phyloP scores from a whole-genome alignment of 2,888 invertebrate genomes.

The Leuctra nigra region DNA sequence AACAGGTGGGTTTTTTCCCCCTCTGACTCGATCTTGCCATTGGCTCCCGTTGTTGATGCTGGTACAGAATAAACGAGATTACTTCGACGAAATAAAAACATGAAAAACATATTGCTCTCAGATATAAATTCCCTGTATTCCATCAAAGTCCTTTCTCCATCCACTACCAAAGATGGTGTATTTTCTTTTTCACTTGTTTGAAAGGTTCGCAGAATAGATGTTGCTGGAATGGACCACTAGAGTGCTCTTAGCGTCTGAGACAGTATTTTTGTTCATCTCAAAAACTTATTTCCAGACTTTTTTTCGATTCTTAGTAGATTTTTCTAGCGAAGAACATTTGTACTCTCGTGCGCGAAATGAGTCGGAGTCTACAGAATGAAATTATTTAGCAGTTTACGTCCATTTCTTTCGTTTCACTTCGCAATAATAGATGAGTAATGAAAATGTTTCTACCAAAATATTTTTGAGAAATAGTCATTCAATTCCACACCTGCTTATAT shows the following conservation, averaged over 20 bases:
- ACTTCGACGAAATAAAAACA: constrained; percentile 10
- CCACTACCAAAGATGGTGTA: constrained; percentile 9
- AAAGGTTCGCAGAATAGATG: constrained; percentile 11
- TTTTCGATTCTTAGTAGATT: constrained; percentile 8
- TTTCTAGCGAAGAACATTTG: constrained; percentile 1
- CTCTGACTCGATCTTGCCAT: too few relatives aligned
- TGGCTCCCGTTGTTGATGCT: not conserved
- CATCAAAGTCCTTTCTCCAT: constrained; percentile 22
- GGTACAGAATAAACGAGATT: constrained; percentile 8
- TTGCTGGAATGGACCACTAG: constrained; percentile 11
- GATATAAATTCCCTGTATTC: constrained; percentile 22
- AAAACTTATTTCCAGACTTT: constrained; percentile 9
- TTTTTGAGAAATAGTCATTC: too few relatives aligned
- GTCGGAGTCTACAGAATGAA: too few relatives aligned
- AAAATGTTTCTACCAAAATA: too few relatives aligned
- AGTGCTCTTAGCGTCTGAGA: constrained; percentile 15
- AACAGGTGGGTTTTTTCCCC: too few relatives aligned
- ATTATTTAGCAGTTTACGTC: too few relatives aligned
- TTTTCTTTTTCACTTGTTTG: constrained; percentile 18
- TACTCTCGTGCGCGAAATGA: too few relatives aligned
- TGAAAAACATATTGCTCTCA: constrained; percentile 14
- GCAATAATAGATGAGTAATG: too few relatives aligned
- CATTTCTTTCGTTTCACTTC: too few relatives aligned
- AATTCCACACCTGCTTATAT: too few relatives aligned
- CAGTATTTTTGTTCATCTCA: constrained; percentile 3